A percentile compares a stretch with the other conserved stretches of the same genome.
Conservation (phyloP, 2,888 invertebrate genomes). For the Drosophila koepferae region DNA sequence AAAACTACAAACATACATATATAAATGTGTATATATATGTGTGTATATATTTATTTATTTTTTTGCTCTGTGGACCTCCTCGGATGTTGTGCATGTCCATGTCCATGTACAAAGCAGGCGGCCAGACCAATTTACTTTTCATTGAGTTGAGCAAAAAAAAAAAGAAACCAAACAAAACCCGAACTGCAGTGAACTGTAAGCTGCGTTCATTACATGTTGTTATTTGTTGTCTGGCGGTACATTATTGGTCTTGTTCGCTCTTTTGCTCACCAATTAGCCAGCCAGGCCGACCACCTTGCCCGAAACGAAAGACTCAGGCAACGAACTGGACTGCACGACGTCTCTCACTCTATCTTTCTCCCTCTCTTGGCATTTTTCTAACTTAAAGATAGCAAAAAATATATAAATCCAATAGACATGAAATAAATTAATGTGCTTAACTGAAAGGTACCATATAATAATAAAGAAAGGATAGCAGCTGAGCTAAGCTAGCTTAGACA, state of each 20-base stretch:
- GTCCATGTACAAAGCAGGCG: conserved; percentile 56
- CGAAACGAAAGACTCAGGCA: conserved; percentile 49
- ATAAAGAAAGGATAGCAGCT: neutral
- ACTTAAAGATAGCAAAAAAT: conserved; percentile 12
- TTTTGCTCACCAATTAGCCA: conserved; percentile 78
- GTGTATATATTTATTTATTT: conserved; percentile 22
- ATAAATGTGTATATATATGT: conserved; percentile 26
- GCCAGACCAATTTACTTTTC: conserved; percentile 74
- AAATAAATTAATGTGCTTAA: neutral
- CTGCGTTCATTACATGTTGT: conserved; percentile 78
- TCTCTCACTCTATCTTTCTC: neutral
- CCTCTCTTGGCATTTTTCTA: conserved; percentile 27
- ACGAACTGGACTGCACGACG: conserved; percentile 42
- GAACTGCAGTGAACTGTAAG: conserved; percentile 59
- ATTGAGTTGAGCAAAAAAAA: conserved; percentile 55
- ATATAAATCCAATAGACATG: neutral
- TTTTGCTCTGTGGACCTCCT: conserved; percentile 53
- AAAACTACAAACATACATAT: conserved; percentile 28
- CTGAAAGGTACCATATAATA: conserved; percentile 4
- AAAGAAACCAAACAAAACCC: conserved; percentile 14
- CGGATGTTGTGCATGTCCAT: conserved; percentile 56
- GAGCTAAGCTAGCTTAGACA: neutral
- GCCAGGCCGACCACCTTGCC: conserved; percentile 29
- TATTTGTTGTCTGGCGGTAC: conserved; percentile 79
- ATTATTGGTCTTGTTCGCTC: conserved; percentile 77